Evolutionary conservation across 2,797 vertebrate genomes (phyloP).

Genomic region (Fratercula arctica): DNA sequence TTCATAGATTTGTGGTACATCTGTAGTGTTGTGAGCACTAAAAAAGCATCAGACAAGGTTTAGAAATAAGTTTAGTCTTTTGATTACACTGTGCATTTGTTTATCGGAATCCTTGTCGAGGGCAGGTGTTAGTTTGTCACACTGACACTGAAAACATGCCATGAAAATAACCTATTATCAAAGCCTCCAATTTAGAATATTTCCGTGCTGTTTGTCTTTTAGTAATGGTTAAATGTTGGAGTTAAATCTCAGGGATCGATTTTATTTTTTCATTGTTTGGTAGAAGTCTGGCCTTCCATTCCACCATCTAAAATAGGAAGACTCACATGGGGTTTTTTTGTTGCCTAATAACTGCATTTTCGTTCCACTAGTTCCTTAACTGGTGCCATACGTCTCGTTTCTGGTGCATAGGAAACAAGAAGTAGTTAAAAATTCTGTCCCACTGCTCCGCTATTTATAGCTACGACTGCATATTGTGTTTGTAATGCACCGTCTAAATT

Average conservation of each 20-base stretch:
- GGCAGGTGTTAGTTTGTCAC: not conserved
- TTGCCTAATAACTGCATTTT: not conserved
- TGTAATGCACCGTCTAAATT: constrained; percentile 40
- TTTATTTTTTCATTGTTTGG: not conserved
- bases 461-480: constrained; percentile 5
- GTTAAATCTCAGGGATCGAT: not conserved
- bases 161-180: not conserved
- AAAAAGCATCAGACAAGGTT: not conserved
- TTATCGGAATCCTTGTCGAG: not conserved
- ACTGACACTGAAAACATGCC: not conserved
- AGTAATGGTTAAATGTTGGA: not conserved
- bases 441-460: not conserved
- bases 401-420: not conserved
- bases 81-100: not conserved
- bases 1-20: not conserved
- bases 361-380: not conserved
- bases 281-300: not conserved
- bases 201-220: not conserved
- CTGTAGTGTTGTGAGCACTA: not conserved
- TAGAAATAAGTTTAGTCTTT: not conserved
- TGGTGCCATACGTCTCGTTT: not conserved
- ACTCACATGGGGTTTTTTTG: not conserved
- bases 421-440: constrained; percentile 5
- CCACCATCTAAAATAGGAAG: not conserved
- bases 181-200: not conserved